These are phyloP conservation scores for Drosophila navojoa DNA, from an alignment of 1,140 invertebrate genomes.

Conservation along the genomic window DNA sequence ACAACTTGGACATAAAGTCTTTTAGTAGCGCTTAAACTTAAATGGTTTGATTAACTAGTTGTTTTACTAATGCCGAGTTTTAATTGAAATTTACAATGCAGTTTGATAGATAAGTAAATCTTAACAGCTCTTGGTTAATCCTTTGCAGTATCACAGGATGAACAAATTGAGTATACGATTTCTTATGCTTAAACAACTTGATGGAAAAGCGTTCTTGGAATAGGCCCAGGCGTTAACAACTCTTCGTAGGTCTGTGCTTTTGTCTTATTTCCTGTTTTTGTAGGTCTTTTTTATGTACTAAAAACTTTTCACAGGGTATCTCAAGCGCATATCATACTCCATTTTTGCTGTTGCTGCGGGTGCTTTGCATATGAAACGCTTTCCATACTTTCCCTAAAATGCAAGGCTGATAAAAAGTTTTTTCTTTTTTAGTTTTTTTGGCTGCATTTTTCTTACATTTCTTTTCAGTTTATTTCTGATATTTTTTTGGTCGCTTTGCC, in stretches of 20 bases:
- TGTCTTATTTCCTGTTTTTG: no score
- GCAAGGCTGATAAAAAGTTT: constrained; percentile 39
- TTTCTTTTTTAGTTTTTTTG: neutral
- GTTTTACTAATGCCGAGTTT: no score
- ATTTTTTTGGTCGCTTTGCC: constrained; percentile 25
- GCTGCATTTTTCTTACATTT: constrained; percentile 41
- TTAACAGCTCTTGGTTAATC: no score
- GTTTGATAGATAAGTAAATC: no score
- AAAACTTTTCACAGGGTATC: constrained; percentile 19
- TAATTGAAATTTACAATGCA: no score
- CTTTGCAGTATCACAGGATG: no score
- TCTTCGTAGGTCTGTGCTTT: no score
- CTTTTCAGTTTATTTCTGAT: constrained; percentile 1
- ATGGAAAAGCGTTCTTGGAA: no score
- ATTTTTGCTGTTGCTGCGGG: constrained; percentile 31
- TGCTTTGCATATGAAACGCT: constrained; percentile 48
- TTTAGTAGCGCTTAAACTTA: neutral
- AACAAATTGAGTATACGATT: no score
- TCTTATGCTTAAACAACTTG: no score
- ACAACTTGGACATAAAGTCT: neutral
- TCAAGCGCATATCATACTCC: neutral
- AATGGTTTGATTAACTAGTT: neutral
- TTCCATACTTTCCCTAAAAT: constrained; percentile 44
- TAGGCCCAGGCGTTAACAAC: no score
- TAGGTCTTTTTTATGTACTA: no score